These are phyloP conservation scores for Cepaea hortensis DNA, from an alignment of 2,888 invertebrate species.

Conservation along the genomic window DNA sequence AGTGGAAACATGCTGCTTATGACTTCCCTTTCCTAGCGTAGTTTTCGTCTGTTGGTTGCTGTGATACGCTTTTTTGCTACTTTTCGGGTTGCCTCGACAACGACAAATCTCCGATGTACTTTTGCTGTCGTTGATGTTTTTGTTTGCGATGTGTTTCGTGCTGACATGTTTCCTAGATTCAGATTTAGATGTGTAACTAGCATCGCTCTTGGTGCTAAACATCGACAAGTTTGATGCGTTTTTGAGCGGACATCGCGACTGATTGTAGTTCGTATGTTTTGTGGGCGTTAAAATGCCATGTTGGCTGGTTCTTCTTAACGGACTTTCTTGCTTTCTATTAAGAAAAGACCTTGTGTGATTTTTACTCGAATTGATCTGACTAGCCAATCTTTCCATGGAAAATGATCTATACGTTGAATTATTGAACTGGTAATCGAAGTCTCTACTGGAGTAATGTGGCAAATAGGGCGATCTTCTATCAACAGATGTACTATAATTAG, in stretches of 20 bases:
- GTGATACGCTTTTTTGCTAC: neutral
- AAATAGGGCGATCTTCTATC: neutral
- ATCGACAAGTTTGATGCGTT: neutral
- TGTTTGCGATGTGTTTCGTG: neutral
- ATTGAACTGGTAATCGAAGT: slow-evolving; percentile 9
- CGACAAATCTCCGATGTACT: neutral
- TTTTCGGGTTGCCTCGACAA: neutral
- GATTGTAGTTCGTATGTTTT: neutral
- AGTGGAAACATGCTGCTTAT: neutral
- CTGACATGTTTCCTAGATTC: too few relatives aligned
- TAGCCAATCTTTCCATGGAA: neutral
- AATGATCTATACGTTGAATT: slow-evolving; percentile 9
- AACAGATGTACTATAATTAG: neutral
- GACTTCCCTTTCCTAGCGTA: neutral
- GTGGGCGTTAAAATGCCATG: neutral
- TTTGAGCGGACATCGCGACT: neutral
- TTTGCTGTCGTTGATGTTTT: slow-evolving; percentile 16
- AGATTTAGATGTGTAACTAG: neutral
- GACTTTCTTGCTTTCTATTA: neutral
- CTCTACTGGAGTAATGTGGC: neutral
- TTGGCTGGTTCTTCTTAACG: neutral
- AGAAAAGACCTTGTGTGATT: neutral
- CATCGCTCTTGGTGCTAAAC: neutral
- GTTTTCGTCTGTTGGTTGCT: neutral
- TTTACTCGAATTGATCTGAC: neutral